phyloP scores from a whole-genome alignment of 2,113 vertebrate species.

The Rhineura floridana region DNA sequence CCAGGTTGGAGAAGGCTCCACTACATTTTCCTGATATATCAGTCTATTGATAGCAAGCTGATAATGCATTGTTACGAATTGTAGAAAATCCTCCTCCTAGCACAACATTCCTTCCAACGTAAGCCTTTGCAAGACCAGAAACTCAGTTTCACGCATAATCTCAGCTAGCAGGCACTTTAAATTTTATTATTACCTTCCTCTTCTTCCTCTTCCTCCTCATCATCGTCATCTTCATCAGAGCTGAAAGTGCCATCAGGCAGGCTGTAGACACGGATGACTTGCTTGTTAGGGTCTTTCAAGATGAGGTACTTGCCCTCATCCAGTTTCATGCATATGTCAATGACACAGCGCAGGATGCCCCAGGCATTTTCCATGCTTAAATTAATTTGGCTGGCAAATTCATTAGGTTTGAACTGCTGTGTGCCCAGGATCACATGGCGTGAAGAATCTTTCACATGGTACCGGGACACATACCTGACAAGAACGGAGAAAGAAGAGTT shows the following conservation, averaged over 20 bases:
- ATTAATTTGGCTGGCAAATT: slow-evolving; percentile 99
- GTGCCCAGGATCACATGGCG: slow-evolving; percentile 96
- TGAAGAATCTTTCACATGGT: slow-evolving; percentile 94
- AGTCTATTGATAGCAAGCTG: background rate
- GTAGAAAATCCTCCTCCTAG: background rate
- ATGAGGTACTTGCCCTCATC: slow-evolving; percentile 99
- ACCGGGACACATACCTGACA: slow-evolving; percentile 92
- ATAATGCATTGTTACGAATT: too few relatives aligned
- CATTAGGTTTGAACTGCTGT: slow-evolving; percentile 98
- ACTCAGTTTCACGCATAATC: background rate
- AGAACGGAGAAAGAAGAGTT: background rate
- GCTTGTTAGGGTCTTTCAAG: slow-evolving; percentile 99
- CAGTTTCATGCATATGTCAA: slow-evolving; percentile 98
- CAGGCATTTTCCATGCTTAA: slow-evolving; percentile 98
- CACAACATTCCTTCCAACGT: background rate
- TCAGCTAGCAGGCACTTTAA: background rate
- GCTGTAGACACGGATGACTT: slow-evolving; percentile 98
- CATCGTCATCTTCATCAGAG: slow-evolving; percentile 97
- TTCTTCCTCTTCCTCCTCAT: slow-evolving; percentile 96
- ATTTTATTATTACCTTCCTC: slow-evolving; percentile 80
- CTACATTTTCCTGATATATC: background rate
- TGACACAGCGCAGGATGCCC: slow-evolving; percentile 97
- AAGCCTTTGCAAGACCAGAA: background rate
- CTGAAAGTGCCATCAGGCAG: slow-evolving; percentile 98
- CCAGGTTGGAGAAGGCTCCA: too few relatives aligned